Conservation (phyloP, 2,113 vertebrate genomes). For the Phyllostomus hastatus region DNA sequence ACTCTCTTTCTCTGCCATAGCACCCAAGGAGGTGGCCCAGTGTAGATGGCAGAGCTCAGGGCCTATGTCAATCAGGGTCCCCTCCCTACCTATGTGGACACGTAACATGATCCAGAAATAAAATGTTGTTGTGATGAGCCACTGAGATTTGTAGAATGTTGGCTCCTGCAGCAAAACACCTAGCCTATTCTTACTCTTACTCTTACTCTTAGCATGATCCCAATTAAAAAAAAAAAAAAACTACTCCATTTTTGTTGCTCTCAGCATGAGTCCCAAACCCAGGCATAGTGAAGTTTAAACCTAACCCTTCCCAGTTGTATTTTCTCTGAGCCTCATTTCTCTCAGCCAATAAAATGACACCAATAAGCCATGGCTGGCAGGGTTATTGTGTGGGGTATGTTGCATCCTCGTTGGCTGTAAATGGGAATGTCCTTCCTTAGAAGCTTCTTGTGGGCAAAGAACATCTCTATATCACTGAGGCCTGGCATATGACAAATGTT, state of each 20-base stretch:
- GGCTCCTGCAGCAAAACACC: neutral
- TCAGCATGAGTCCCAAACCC: neutral
- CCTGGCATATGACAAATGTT: neutral
- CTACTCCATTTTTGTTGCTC: neutral
- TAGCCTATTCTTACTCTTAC: neutral
- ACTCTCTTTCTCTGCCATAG: neutral
- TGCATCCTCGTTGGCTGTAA: neutral
- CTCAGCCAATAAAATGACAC: neutral
- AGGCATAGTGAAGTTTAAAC: neutral
- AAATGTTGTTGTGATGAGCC: neutral
- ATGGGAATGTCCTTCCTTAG: neutral
- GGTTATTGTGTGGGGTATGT: neutral
- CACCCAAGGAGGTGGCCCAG: accelerated
- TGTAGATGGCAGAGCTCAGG: too few species aligned
- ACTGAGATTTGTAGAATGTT: neutral
- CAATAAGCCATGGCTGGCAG: neutral
- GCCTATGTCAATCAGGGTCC: neutral
- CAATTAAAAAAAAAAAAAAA: neutral
- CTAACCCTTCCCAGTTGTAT: neutral
- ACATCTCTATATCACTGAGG: neutral
- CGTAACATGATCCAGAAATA: neutral
- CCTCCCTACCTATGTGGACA: neutral
- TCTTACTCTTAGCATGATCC: neutral
- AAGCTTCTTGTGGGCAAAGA: neutral
- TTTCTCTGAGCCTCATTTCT: neutral